Evolutionary conservation across 2,113 vertebrate genomes (phyloP).

Genomic region (Carassius auratus): DNA sequence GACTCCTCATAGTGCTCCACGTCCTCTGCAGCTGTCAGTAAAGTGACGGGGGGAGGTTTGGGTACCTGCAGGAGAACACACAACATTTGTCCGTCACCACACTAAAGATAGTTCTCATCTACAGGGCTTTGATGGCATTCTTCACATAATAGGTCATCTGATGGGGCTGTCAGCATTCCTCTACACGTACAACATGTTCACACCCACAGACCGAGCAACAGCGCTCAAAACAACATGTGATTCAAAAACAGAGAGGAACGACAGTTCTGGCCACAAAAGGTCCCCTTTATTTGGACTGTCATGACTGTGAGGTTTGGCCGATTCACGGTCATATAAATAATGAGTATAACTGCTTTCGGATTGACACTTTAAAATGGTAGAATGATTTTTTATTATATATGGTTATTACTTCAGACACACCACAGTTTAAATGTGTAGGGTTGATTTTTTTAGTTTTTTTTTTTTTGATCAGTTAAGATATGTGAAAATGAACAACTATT

Average conservation of each 20-base stretch:
- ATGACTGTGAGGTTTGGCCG: background rate
- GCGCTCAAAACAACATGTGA: background rate
- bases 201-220: background rate
- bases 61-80: constrained; percentile 79
- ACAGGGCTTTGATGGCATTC: background rate
- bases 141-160: constrained; percentile 1
- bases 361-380: background rate
- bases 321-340: background rate
- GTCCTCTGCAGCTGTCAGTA: constrained; percentile 92
- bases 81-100: background rate
- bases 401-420: background rate
- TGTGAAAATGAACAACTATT: background rate
- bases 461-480: background rate
- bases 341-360: too few species aligned
- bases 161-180: background rate
- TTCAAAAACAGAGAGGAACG: background rate
- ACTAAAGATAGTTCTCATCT: background rate
- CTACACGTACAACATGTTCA: background rate
- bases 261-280: background rate
- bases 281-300: background rate
- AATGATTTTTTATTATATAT: background rate
- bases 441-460: too few species aligned
- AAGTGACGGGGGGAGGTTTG: constrained; percentile 90
- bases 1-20: constrained; percentile 97
- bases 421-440: too few species aligned